Percentiles rank a stretch among this genome's conserved stretches.
phyloP scores from a whole-genome alignment of 2,113 vertebrate genomes.

The Eptesicus fuscus region DNA sequence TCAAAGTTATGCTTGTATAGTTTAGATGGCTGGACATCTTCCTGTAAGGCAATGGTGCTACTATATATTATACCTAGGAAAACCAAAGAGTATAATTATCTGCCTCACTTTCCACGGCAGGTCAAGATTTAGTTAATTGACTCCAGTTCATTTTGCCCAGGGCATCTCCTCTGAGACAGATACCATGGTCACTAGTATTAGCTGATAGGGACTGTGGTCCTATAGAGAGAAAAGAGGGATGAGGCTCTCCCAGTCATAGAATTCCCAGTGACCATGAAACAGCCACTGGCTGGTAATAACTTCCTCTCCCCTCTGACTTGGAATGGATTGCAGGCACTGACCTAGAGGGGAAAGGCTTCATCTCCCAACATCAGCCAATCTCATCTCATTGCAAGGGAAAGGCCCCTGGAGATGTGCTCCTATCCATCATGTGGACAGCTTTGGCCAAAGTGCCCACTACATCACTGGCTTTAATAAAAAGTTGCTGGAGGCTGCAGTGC shows the following conservation, averaged over 20 bases:
- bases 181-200: conserved; percentile 25
- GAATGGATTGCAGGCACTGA: conserved; percentile 77
- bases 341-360: conserved; percentile 77
- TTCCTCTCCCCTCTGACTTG: conserved; percentile 74
- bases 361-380: conserved; percentile 77
- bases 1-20: neutral
- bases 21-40: neutral
- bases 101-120: conserved; percentile 40
- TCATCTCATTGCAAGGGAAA: conserved; percentile 75
- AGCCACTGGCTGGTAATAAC: conserved; percentile 75
- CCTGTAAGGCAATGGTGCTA: conserved; percentile 36
- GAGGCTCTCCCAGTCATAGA: conserved; percentile 60
- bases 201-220: conserved; percentile 34
- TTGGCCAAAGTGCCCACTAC: conserved; percentile 77
- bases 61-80: conserved; percentile 6
- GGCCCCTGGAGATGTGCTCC: conserved; percentile 72
- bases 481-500: conserved; percentile 75
- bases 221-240: conserved; percentile 61
- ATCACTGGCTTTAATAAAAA: conserved; percentile 78
- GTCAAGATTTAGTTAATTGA: conserved; percentile 73
- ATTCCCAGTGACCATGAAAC: conserved; percentile 71
- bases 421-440: conserved; percentile 78
- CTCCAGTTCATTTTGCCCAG: conserved; percentile 61
- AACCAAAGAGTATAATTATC: conserved; percentile 60
- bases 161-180: conserved; percentile 64